phyloP scores from a whole-genome alignment of 2,888 invertebrate species.

The Noctua comes region DNA sequence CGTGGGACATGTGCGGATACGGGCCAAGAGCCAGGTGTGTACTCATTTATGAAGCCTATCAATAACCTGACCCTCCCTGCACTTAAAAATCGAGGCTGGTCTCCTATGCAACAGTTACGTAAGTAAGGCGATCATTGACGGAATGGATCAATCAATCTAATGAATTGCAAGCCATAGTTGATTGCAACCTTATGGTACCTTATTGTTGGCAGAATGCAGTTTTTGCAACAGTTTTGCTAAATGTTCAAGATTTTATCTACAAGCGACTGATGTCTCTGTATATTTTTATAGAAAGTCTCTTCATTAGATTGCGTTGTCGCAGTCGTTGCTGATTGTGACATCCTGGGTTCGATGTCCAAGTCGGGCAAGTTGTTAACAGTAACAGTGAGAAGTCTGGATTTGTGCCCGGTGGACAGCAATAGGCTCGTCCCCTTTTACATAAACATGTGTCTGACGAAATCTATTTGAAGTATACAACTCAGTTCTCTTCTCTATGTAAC shows the following conservation, averaged over 20 bases:
- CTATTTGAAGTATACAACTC: neutral
- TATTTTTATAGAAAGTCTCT: neutral
- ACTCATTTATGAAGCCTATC: too few relatives aligned
- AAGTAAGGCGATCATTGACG: neutral
- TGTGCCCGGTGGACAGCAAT: neutral
- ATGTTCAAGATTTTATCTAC: neutral
- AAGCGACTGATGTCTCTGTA: neutral
- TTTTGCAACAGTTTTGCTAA: neutral
- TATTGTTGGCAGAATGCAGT: neutral
- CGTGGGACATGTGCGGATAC: constrained; percentile 98
- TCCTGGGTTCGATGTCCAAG: neutral
- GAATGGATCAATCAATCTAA: neutral
- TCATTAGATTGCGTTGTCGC: neutral
- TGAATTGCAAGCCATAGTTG: neutral
- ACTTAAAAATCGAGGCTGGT: too few relatives aligned
- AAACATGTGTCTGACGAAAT: neutral
- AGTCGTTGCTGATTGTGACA: neutral
- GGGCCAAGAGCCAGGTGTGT: constrained; percentile 98
- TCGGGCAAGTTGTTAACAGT: neutral
- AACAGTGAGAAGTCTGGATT: neutral
- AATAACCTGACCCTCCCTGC: neutral
- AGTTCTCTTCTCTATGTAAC: neutral
- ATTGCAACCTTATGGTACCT: neutral
- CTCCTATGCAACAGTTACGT: neutral
- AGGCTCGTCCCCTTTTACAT: neutral